These are phyloP conservation scores for Acestrorhynchus altus DNA, from an alignment of 2,797 vertebrate genomes.

Conservation along the genomic window DNA sequence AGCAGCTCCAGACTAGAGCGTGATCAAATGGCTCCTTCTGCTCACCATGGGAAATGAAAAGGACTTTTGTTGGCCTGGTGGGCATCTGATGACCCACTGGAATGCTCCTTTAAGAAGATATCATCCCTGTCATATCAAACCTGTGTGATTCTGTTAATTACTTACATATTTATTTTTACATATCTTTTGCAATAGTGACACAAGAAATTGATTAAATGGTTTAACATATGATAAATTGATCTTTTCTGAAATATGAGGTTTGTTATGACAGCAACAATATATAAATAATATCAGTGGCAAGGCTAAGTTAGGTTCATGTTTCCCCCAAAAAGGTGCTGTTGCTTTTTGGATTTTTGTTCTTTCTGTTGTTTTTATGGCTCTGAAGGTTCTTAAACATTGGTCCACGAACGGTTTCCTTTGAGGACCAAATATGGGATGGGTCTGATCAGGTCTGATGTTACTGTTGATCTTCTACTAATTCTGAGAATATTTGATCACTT, in stretches of 20 bases:
- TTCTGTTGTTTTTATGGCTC: background rate
- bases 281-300: background rate
- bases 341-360: background rate
- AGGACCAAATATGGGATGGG: background rate
- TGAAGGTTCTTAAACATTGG: conserved; percentile 5
- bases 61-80: background rate
- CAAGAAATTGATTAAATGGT: no score
- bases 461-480: conserved; percentile 19
- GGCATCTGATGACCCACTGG: background rate
- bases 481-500: conserved; percentile 40
- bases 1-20: conserved; percentile 66
- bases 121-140: background rate
- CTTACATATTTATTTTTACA: no score
- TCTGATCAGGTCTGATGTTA: background rate
- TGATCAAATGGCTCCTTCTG: conserved; percentile 59
- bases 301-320: background rate
- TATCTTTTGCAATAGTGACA: no score
- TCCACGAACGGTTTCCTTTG: background rate
- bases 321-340: conserved; percentile 18
- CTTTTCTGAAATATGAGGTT: background rate
- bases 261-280: background rate
- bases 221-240: background rate
- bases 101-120: background rate
- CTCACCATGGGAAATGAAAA: conserved; percentile 65
- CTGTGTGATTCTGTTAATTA: no score